Conservation (phyloP, 2,797 vertebrate species). For the Mastacembelus armatus region DNA sequence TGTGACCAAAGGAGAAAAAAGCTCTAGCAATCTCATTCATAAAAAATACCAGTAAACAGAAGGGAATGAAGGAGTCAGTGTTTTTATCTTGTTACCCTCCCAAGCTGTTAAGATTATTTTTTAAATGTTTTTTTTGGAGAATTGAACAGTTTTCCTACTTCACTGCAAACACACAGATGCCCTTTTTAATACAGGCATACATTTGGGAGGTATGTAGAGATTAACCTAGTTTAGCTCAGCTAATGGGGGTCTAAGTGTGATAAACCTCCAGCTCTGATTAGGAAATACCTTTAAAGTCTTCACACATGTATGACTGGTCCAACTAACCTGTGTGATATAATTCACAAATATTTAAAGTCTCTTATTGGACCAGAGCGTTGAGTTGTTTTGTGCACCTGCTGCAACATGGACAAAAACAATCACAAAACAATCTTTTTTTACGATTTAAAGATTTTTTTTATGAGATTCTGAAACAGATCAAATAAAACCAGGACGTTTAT, state of each 20-base stretch:
- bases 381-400: no score
- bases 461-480: neutral
- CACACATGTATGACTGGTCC: neutral
- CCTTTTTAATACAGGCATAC: neutral
- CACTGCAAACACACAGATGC: neutral
- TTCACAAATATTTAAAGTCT: no score
- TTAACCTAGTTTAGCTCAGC: neutral
- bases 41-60: neutral
- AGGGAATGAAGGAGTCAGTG: neutral
- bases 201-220: neutral
- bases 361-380: no score
- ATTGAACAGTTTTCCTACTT: no score
- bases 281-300: neutral
- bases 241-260: neutral
- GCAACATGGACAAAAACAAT: no score
- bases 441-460: neutral
- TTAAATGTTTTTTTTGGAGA: neutral
- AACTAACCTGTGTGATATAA: neutral
- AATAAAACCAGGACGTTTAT: no score
- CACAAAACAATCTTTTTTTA: no score
- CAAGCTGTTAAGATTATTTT: no score
- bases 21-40: constrained; percentile 31
- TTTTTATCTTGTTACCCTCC: neutral
- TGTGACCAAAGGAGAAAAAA: no score
- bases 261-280: neutral